Conservation (phyloP, 2,113 vertebrate genomes). For the Ursus arctos region DNA sequence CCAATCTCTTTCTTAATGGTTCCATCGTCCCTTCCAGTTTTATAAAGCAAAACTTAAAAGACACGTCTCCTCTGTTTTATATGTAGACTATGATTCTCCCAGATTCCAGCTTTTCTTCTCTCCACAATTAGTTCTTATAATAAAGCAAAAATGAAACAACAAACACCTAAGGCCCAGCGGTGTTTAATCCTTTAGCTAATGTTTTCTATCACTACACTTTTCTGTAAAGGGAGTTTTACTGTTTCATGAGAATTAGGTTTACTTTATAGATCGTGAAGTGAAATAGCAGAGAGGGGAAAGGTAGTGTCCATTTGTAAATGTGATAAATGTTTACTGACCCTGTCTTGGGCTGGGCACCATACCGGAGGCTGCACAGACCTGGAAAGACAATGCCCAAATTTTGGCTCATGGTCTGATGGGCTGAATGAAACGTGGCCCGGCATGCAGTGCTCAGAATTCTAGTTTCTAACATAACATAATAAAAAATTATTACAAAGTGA, state of each 20-base stretch:
- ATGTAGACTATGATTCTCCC: not conserved
- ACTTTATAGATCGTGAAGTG: not conserved
- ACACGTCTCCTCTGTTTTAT: not conserved
- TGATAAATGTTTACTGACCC: not conserved
- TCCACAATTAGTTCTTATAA: not conserved
- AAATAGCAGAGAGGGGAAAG: not conserved
- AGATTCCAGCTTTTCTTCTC: not conserved
- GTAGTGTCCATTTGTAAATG: not conserved
- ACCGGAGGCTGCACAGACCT: fast-evolving
- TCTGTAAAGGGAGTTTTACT: not conserved
- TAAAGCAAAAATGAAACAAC: not conserved
- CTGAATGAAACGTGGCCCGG: not conserved
- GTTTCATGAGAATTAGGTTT: not conserved
- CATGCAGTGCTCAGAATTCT: fast-evolving
- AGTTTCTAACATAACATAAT: not conserved
- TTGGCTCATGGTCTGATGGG: fast-evolving
- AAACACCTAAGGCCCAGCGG: not conserved
- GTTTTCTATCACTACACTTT: not conserved
- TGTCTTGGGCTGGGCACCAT: fast-evolving
- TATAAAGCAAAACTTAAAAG: not conserved
- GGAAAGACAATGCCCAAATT: not conserved
- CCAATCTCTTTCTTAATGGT: not conserved
- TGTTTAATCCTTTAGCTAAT: not conserved
- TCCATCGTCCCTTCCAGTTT: not conserved
- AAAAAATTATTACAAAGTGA: too few relatives aligned